These are phyloP conservation scores for Hormaphis cornu DNA, from an alignment of 1,140 invertebrate genomes.

Conservation along the genomic window DNA sequence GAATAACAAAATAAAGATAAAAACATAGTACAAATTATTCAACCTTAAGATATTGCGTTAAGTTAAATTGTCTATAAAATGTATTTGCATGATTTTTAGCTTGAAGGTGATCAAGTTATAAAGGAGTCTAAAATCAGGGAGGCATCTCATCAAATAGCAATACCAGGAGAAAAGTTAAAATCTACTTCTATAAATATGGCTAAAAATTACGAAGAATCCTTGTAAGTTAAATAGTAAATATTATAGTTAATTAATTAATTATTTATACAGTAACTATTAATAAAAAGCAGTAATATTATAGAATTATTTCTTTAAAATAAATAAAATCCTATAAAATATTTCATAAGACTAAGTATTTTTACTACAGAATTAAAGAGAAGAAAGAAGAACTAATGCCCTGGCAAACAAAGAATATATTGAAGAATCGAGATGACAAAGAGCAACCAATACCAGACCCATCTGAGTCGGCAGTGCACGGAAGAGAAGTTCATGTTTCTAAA, in stretches of 20 bases:
- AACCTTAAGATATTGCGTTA: no score
- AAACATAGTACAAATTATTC: no score
- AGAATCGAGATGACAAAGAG: background rate
- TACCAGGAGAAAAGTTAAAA: conserved; percentile 71
- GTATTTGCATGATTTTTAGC: conserved; percentile 37
- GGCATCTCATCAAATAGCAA: conserved; percentile 67
- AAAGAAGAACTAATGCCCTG: conserved; percentile 40
- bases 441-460: conserved; percentile 10
- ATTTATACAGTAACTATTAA: background rate
- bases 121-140: conserved; percentile 70
- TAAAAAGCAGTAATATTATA: background rate
- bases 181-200: conserved; percentile 73
- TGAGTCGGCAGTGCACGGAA: conserved; percentile 67
- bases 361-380: conserved; percentile 41
- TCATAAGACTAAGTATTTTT: background rate
- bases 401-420: conserved; percentile 36
- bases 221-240: conserved; percentile 62
- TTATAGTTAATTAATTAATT: conserved; percentile 24
- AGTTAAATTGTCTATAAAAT: background rate
- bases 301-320: background rate
- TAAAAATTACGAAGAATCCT: conserved; percentile 66
- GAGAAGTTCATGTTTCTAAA: conserved; percentile 74
- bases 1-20: no score
- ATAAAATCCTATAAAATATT: no score
- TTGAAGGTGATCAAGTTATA: conserved; percentile 73